Evolutionary conservation across 2,797 vertebrate species (phyloP).

Genomic region (Hippopotamyrus pictus): DNA sequence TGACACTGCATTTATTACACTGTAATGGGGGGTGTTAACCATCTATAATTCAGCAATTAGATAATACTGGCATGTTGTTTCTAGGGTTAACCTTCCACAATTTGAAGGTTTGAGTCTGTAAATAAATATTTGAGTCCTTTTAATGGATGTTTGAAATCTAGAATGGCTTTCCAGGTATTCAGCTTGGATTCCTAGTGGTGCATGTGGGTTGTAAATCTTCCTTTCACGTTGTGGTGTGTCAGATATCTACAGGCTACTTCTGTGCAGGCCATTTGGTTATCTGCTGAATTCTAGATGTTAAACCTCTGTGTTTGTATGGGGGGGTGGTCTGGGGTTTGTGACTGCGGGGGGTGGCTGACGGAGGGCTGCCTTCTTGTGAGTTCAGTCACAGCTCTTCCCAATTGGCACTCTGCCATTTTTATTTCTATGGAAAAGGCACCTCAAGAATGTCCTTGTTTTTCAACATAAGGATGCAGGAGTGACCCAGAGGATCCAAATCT

Average conservation of each 20-base stretch:
- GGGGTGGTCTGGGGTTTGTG: neutral
- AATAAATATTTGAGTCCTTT: neutral
- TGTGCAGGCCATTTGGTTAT: neutral
- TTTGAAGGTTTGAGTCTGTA: neutral
- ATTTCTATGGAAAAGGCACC: neutral
- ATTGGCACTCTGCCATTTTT: neutral
- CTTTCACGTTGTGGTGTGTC: neutral
- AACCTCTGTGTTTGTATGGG: neutral
- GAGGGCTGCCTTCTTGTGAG: neutral
- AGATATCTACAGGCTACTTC: neutral
- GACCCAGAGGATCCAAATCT: neutral
- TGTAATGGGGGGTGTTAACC: neutral
- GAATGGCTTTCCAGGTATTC: neutral
- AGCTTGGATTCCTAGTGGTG: neutral
- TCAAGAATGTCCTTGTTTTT: neutral
- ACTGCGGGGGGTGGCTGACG: neutral
- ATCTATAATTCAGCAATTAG: neutral
- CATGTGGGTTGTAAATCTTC: neutral
- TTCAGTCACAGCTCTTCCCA: neutral
- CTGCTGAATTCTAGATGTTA: neutral
- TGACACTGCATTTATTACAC: neutral
- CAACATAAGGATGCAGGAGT: neutral
- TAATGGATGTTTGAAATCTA: neutral
- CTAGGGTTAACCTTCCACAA: neutral
- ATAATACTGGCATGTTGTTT: neutral